Base-by-base conservation (phyloP, 2,888 invertebrate species). In the Phyllotreta cruciferae region DNA sequence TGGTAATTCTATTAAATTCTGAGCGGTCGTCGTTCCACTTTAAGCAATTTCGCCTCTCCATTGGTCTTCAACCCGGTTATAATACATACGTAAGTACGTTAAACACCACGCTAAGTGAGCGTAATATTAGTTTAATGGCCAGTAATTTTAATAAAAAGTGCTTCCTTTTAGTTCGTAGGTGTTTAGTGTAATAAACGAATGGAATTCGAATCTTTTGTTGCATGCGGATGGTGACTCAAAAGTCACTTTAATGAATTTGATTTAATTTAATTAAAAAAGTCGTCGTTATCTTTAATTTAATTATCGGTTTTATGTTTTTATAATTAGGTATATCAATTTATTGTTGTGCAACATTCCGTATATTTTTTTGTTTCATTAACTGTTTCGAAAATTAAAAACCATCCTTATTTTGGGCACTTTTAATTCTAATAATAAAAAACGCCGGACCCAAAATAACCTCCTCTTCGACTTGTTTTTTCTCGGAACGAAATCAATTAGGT, bases 21-120 rank as follows among this genome's bases (percentile, higher is more conserved):
- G 35, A 61, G 61, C 47, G 49, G 61, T 55, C 49, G 45, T 55
- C 57, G 64, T 64, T 47, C 64, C 54, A 57, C 64, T 61, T 64
- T 56, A 54, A 24, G 24, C 49, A 61, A 57, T 57, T 64, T 64
- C 61, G 6, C 42, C 10, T 52, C 49, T 52, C 49, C 41, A 58
- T 58, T 60, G 52, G 44, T 60, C 58, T 58, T 52, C 50, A 35
- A 58, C 58, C 39, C 52, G 50, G 50, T 58, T 35, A 42, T 56
- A 56, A 24, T 24, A 47, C 47, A 50, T 44, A 44, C 42, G 24
- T 24, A 24, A 24, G 24, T 24, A 24, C 24, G 24, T 24, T 24
- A 24, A 24, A 24, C 60, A 52, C 52, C 44, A 36, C 53, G 36
- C 38, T n/a, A 56, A 41, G 36, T 10, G 44, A 60, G 37, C 52